Base-by-base conservation (phyloP, 2,113 vertebrate genomes). In the Cinclus cinclus region DNA sequence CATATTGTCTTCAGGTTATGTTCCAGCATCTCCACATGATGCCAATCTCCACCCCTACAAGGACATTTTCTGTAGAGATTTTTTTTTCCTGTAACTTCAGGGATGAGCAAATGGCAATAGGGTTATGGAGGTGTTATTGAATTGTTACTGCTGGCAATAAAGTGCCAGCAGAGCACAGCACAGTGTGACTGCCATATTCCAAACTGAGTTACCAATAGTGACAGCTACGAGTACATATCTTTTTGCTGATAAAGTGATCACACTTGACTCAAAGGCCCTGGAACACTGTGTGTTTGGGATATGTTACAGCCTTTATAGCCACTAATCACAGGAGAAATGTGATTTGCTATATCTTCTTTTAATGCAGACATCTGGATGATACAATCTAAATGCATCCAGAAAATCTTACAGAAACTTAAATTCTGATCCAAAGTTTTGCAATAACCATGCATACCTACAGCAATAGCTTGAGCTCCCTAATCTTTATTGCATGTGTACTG, bases 121-220 rank as follows among this genome's bases (percentile, higher is more conserved):
- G 68, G 79, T 94, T 96, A 77, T 77, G 42, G 60, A 90, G 80
- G 79, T 81, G 92, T 93, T 86, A 90, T 90, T 93, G 88, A 92
- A 83, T 86, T 83, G 85, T 88, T 96, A 93, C 86, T 95, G 83
- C 79, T 92, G 88, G 79, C 56, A 95, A 78, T 93, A 88, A 93
- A 86, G 59, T 75, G 78, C 55, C 83, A 94, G 83, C 62, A 83
- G 76, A 90, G 88, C 74, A 93, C 78, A 93, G 75, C 78, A 90
- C 46, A 73, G 55, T 87, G 83, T 67, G 89, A 89, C 78, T 85
- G 85, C 62, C 60, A 15, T 19, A 64, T 63, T 70, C 88, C 60
- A 94, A 94, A 91, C 76, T 71, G 81, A 92, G 91, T 94, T 94
- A 95, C 73, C 77, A 85, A 77, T 53, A 71, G 84, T 89, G 82